Conservation (phyloP, 2,113 vertebrate species). For the Nothobranchius kuhntae region DNA sequence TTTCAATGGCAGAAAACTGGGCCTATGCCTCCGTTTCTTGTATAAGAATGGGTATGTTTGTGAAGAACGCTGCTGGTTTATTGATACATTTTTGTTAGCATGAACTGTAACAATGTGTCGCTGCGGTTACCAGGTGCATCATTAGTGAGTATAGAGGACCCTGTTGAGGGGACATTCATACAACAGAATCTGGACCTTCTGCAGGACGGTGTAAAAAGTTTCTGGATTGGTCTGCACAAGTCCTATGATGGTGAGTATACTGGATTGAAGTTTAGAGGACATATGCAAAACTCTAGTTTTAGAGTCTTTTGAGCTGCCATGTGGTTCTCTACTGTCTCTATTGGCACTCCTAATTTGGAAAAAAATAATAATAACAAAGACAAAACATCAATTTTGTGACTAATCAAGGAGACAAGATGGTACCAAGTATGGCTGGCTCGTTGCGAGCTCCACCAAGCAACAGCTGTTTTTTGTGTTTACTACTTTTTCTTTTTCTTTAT, state of each 20-base stretch:
- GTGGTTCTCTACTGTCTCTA: too few species aligned
- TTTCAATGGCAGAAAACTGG: conserved; percentile 82
- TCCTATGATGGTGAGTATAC: conserved; percentile 84
- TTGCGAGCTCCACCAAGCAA: too few species aligned
- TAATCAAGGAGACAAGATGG: too few species aligned
- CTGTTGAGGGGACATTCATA: conserved; percentile 85
- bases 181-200: conserved; percentile 81
- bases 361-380: too few species aligned
- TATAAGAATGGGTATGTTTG: conserved; percentile 81
- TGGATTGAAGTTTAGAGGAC: not conserved
- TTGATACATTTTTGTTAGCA: not conserved
- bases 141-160: conserved; percentile 70
- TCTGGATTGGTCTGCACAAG: conserved; percentile 93
- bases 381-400: too few species aligned
- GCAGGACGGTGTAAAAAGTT: conserved; percentile 78
- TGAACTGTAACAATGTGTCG: not conserved
- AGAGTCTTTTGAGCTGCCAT: too few species aligned
- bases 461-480: too few species aligned
- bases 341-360: too few species aligned
- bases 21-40: conserved; percentile 90
- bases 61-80: not conserved
- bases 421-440: too few species aligned
- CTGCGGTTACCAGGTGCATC: conserved; percentile 76
- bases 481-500: too few species aligned
- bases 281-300: too few species aligned